phyloP scores from a whole-genome alignment of 2,113 vertebrate species.

The Oryzias celebensis region DNA sequence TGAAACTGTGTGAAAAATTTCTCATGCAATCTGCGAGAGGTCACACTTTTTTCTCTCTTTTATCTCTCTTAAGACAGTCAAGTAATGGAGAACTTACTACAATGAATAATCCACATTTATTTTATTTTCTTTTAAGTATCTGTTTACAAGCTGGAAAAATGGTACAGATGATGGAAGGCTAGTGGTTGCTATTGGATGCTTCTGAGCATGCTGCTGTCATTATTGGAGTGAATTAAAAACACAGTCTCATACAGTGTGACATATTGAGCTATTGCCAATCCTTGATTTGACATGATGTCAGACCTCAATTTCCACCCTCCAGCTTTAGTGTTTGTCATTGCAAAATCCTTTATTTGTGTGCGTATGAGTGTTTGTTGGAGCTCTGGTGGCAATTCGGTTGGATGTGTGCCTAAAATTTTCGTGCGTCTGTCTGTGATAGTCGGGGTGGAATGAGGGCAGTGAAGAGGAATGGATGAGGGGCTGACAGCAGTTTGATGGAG shows the following conservation, averaged over 20 bases:
- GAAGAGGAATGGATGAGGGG: constrained; percentile 17
- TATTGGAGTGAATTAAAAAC: constrained; percentile 10
- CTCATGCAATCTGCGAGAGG: constrained; percentile 28
- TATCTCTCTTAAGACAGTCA: constrained; percentile 22
- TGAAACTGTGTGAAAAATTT: background rate
- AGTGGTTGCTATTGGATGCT: background rate
- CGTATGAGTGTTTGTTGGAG: constrained; percentile 21
- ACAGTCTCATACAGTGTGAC: constrained; percentile 36
- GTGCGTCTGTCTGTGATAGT: constrained; percentile 44
- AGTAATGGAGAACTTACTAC: background rate
- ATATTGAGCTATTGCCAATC: constrained; percentile 50
- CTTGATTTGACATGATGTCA: constrained; percentile 48
- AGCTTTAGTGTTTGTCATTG: constrained; percentile 50
- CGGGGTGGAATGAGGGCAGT: constrained; percentile 40
- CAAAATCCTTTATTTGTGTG: constrained; percentile 29
- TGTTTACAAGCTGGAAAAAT: constrained; percentile 13
- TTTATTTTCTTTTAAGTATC: background rate
- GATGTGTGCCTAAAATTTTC: constrained; percentile 28
- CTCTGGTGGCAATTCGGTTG: background rate
- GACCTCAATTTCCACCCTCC: constrained; percentile 66
- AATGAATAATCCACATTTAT: constrained; percentile 35
- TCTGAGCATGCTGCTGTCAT: constrained; percentile 10
- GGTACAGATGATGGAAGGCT: background rate
- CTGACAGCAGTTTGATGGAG: constrained; percentile 39
- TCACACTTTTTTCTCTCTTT: constrained; percentile 27